Evolutionary conservation across 37 sponge, comb jelly and placozoan species (phyloP).

Genomic region (Spongia lamella): DNA sequence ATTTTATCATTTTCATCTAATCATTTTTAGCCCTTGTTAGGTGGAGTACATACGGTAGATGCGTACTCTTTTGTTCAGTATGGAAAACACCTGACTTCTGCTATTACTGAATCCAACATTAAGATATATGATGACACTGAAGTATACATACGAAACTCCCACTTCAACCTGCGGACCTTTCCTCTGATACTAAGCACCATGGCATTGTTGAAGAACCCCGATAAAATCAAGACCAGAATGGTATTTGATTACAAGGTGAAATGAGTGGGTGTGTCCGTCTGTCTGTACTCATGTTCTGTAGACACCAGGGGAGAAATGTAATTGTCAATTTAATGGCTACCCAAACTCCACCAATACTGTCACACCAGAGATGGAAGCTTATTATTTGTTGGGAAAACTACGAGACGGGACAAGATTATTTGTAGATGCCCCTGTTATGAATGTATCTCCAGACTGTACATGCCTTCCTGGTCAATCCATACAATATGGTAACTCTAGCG

Average conservation of each 20-base stretch:
- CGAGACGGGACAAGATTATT: slow-evolving; percentile 19
- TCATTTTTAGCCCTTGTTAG: too few species aligned
- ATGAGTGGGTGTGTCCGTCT: background rate
- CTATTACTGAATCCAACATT: too few species aligned
- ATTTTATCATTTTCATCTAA: too few species aligned
- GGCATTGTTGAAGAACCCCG: slow-evolving; percentile 27
- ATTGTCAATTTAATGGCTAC: background rate
- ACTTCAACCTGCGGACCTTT: background rate
- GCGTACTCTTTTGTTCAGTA: too few species aligned
- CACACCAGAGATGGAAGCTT: slow-evolving; percentile 13
- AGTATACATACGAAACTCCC: too few species aligned
- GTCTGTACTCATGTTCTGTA: background rate
- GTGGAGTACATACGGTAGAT: too few species aligned
- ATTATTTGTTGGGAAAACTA: slow-evolving; percentile 25
- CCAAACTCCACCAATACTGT: background rate
- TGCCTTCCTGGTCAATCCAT: too few species aligned
- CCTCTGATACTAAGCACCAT: slow-evolving; percentile 24
- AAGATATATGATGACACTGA: too few species aligned
- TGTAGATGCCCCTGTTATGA: background rate
- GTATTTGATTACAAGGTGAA: slow-evolving; percentile 28
- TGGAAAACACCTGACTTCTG: too few species aligned
- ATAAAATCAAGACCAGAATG: slow-evolving; percentile 21
- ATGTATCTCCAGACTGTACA: too few species aligned
- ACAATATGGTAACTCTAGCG: background rate
- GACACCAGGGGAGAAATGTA: background rate